These are phyloP conservation scores for Aspidiotus rigidus DNA, from an alignment of 2,888 invertebrate genomes.

Conservation along the genomic window DNA sequence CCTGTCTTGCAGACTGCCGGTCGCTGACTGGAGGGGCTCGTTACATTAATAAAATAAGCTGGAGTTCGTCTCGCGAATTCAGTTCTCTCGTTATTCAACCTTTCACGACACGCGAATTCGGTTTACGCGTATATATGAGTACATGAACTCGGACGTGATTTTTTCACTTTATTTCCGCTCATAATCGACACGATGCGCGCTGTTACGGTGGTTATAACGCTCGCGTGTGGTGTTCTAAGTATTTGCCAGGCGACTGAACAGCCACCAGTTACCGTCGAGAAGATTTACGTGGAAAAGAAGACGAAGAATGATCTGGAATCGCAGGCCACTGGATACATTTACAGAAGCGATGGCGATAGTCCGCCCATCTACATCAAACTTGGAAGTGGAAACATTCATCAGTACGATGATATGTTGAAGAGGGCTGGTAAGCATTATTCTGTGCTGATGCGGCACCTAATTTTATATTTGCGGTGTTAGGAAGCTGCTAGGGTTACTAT, in stretches of 20 bases:
- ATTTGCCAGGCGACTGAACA: slow-evolving; percentile 9
- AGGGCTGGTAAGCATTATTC: slow-evolving; percentile 28
- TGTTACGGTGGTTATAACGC: slow-evolving; percentile 7
- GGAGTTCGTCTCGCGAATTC: too few species aligned
- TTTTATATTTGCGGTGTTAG: too few species aligned
- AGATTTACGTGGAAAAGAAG: slow-evolving; percentile 35
- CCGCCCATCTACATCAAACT: slow-evolving; percentile 38
- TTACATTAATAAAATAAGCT: too few species aligned
- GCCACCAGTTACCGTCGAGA: slow-evolving; percentile 30
- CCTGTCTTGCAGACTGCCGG: too few species aligned
- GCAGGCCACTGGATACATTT: slow-evolving; percentile 40
- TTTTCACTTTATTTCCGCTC: slow-evolving; percentile 6
- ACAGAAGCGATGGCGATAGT: slow-evolving; percentile 38
- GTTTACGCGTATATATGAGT: neutral
- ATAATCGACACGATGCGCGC: slow-evolving; percentile 7
- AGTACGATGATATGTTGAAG: slow-evolving; percentile 34
- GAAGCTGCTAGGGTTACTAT: too few species aligned
- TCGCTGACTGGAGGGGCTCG: too few species aligned
- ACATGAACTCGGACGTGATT: neutral
- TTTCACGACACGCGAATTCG: slow-evolving; percentile 3
- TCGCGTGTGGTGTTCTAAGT: slow-evolving; percentile 10
- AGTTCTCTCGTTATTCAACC: neutral
- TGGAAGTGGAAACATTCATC: slow-evolving; percentile 36
- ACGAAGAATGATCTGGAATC: slow-evolving; percentile 37
- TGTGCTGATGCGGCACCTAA: too few species aligned